Evolutionary conservation across 2,888 invertebrate species (phyloP), one percentile per base, ranked within the genome.

Genomic region (Cyclophora punctaria): DNA sequence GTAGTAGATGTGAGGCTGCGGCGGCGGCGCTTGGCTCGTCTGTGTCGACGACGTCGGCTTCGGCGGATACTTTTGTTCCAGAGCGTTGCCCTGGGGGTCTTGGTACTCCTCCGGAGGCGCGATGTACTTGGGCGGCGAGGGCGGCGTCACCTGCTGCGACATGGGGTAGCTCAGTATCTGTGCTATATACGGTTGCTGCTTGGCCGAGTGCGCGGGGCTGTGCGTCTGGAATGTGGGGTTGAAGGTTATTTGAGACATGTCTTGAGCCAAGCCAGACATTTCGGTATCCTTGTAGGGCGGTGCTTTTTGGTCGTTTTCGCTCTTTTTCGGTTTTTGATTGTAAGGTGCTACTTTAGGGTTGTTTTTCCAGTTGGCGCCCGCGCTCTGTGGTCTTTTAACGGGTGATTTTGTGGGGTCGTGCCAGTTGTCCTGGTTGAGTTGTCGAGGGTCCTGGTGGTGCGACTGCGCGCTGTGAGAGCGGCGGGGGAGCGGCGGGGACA

Each of bases 201-300:
- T 86, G 2, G 77, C 72, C 1, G 80, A 74, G 60, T 88, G 88
- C 6, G 88, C 85, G 42, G 89, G 89, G 66, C 89, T 89, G 62
- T 88, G 87, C 2, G 83, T 86, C 71, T 89, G 89, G 85, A 89
- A 89, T 83, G 89, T 88, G 50, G 89, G 89, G 57, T 89, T 89
- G 57, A 76, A 88, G 2, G 88, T 89, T 46, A 89, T 83, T 61
- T 89, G 89, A 2, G 88, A 88, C 47, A 78, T 64, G 46, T 89
- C 88, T 60, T 75, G 81, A 55, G 70, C 73, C 43, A 75, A 68
- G 7, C 67, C 74, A 41, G 69, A 65, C 6, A 57, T 51, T n/a
- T 79, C 74, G 40, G 59, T 49, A 45, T 82, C 78, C 64, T 73
- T 83, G 59, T 75, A 76, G 5, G 4, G 4, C 37, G 37, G 37